Evolutionary conservation across 2,113 vertebrate genomes (phyloP), one percentile per base, ranked within the genome.

Genomic region (Platycercus adscitus): DNA sequence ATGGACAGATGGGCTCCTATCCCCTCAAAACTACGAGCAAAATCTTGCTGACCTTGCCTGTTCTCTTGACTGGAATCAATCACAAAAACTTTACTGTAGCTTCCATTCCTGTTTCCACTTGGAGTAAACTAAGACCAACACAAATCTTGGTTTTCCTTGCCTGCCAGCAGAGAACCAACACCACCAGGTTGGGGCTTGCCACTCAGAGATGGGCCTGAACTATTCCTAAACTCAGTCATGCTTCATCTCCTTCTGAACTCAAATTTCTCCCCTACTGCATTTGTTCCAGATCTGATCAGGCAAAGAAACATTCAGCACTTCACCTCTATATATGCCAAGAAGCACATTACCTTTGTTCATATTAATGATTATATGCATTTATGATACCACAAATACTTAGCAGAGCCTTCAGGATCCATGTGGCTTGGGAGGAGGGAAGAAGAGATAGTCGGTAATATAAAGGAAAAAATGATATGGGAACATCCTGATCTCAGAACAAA

Each of bases 41-140:
- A 90, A 65, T 9, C 75, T 94, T 94, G 82, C 88, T 97, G 95
- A 96, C 93, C 96, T 96, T 96, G 95, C 37, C 65, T 75, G 20
- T 89, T 96, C 91, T 75, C 65, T 81, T 83, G 79, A 24, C 69
- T 87, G 41, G 20, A 82, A 80, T 85, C n/a, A 55, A 26, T 66
- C 0, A 64, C 84, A 89, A 82, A 80, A 63, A 85, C 89, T 63
- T 83, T 81, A 83, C 24, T 4, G 0, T 63, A 73, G 31, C 55
- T 85, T 91, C 24, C 12, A 14, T 50, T 86, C 50, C 25, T 94
- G 25, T 17, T 88, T 85, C 53, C 20, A 41, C n/a, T 37, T 26
- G 29, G 35, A 26, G 16, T 58, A 85, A 93, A 76, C 35, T 17
- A 15, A 21, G 41, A 70, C 13, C 10, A 2, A 69, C 13, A 17